Evolutionary conservation across 2,797 vertebrate genomes (phyloP), one percentile per base, ranked within the genome.

Genomic region (Carapus acus): DNA sequence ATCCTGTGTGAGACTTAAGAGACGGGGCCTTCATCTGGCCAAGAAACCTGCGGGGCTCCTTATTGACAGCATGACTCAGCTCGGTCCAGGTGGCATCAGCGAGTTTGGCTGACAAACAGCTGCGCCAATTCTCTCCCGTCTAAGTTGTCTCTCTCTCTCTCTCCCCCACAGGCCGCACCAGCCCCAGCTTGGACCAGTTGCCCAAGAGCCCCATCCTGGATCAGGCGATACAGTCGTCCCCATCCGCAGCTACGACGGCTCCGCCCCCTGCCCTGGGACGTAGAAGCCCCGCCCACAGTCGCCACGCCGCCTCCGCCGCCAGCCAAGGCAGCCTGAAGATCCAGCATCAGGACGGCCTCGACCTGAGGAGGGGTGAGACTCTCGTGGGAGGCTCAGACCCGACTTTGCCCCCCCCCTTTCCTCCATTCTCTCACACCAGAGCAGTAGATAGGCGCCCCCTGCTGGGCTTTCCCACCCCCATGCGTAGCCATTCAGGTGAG

Each of bases 141-240:
- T n/a, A n/a, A n/a, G n/a, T 20, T 2, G 8, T 31, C 38, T 34
- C 15, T 37, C 11, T 16, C 3, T 13, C 14, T 23, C 3, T 43
- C 43, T 21, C n/a, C 2, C 71, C 54, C 44, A 27, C 79, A 97
- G 94, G 90, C 55, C 89, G 82, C 62, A 89, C 86, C 62, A 96
- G 92, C 69, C 91, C 93, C 51, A 78, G 85, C 46, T 73, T 91
- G 66, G 92, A 97, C 43, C 74, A 90, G 22, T 73, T 88, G 80
- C 86, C 88, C 75, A 96, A 97, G 86, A 97, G 91, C 70, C 92
- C 93, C 15, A 82, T 86, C 55, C 79, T 90, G 76, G 93, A 95
- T 31, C 91, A 91, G 75, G 86, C 82, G 3, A 88, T 88, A 9
- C 92, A 92, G 0, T 53, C 71, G 0, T 86, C 87, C 46, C 64